These are phyloP conservation scores for Operophtera brumata DNA, from an alignment of 2,888 invertebrate species.

Conservation along the genomic window DNA sequence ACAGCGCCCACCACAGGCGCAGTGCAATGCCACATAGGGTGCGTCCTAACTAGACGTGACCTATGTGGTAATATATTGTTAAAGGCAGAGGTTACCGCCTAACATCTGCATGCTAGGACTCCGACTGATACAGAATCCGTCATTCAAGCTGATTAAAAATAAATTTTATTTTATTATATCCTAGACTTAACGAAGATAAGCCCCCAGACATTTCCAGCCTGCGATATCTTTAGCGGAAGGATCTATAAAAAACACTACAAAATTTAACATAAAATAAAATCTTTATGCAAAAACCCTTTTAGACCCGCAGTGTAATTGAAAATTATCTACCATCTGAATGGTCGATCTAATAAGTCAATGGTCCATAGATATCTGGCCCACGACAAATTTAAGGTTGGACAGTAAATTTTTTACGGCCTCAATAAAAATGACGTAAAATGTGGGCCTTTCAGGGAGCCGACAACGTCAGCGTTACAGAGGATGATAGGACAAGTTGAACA, in stretches of 20 bases:
- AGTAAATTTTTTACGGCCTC: slow-evolving; percentile 34
- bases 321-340: slow-evolving; percentile 15
- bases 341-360: slow-evolving; percentile 18
- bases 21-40: no score
- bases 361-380: slow-evolving; percentile 18
- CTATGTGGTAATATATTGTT: no score
- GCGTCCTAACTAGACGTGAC: no score
- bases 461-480: slow-evolving; percentile 23
- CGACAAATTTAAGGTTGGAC: slow-evolving; percentile 31
- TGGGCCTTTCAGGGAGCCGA: slow-evolving; percentile 18
- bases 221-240: not conserved
- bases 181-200: not conserved
- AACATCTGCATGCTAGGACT: no score
- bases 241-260: slow-evolving; percentile 7
- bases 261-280: slow-evolving; percentile 7
- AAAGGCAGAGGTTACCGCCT: no score
- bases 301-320: slow-evolving; percentile 18
- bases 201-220: not conserved
- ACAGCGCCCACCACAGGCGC: no score
- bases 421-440: slow-evolving; percentile 33
- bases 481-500: slow-evolving; percentile 13
- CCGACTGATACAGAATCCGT: no score
- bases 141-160: no score
- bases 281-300: slow-evolving; percentile 8
- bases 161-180: not conserved